Percentiles rank a stretch among this genome's conserved stretches.
Conservation (phyloP, 1,140 invertebrate species). For the Dufourea novaeangliae region DNA sequence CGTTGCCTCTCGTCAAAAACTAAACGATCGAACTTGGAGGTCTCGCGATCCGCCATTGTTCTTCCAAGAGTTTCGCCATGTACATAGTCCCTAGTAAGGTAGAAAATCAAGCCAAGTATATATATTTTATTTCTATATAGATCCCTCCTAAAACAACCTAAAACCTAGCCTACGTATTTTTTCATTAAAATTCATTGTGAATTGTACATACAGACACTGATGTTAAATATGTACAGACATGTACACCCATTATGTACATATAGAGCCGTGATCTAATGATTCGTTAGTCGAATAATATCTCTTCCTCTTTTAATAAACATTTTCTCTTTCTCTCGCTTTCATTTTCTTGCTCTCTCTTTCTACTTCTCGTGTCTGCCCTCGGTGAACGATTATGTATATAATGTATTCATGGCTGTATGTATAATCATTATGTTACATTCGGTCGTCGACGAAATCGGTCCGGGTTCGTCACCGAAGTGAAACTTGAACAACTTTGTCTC, state of each 20-base stretch:
- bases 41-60: conserved; percentile 59
- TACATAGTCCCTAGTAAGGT: conserved; percentile 68
- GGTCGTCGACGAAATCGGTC: conserved; percentile 43
- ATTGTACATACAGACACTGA: conserved; percentile 76
- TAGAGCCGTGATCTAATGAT: conserved; percentile 51
- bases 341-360: not conserved
- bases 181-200: conserved; percentile 67
- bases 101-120: conserved; percentile 72
- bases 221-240: conserved; percentile 74
- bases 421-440: conserved; percentile 70
- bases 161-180: conserved; percentile 71
- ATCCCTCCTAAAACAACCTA: conserved; percentile 72
- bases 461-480: conserved; percentile 58
- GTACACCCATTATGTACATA: conserved; percentile 74
- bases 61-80: conserved; percentile 72
- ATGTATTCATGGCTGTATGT: conserved; percentile 61
- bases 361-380: conserved; percentile 53
- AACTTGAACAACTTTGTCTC: conserved; percentile 76
- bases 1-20: conserved; percentile 8
- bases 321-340: not conserved
- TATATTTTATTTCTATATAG: conserved; percentile 70
- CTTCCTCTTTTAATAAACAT: conserved; percentile 13
- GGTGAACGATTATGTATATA: conserved; percentile 59
- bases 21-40: not conserved
- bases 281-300: conserved; percentile 44